phyloP scores from a whole-genome alignment of 2,113 vertebrate genomes.

The Microcebus tavaratra region DNA sequence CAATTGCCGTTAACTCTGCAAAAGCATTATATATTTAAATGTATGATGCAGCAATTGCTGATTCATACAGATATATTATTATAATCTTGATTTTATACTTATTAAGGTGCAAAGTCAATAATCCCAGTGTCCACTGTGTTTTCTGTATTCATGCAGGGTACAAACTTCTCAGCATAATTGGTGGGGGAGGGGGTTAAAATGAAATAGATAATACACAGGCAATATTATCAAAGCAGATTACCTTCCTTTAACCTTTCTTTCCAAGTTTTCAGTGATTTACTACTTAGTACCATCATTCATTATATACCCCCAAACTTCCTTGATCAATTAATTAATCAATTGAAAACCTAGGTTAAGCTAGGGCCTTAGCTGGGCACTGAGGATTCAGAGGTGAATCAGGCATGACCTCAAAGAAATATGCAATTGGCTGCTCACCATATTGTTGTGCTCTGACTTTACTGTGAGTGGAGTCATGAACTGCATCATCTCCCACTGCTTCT shows the following conservation, averaged over 20 bases:
- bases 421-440: neutral
- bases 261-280: neutral
- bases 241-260: neutral
- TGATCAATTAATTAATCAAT: neutral
- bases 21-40: neutral
- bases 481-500: neutral
- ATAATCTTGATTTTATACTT: neutral
- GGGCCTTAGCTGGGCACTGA: neutral
- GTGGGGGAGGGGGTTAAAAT: neutral
- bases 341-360: neutral
- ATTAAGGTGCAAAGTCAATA: neutral
- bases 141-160: neutral
- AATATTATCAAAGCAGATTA: neutral
- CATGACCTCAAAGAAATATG: neutral
- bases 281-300: neutral
- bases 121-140: neutral
- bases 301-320: neutral
- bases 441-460: neutral
- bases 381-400: neutral
- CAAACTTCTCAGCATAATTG: neutral
- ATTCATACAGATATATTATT: neutral
- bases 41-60: neutral
- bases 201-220: neutral
- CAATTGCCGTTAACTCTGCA: neutral
- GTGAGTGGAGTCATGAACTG: neutral